phyloP scores from a whole-genome alignment of 35 echinoderm and acorn worm species.

The Heliocidaris tuberculata region DNA sequence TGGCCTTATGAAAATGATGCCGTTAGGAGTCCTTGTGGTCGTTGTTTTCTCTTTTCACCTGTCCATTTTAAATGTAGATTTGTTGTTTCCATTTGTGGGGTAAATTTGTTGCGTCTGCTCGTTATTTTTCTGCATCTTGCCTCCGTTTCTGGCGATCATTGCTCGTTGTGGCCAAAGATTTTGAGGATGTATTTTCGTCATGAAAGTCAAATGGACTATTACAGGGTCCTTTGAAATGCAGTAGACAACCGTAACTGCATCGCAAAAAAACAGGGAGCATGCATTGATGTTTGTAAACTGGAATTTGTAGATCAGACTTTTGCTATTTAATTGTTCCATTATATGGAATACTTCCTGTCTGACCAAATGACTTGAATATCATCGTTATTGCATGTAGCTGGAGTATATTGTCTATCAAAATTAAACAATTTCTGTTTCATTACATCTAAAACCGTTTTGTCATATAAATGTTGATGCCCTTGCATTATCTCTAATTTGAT shows the following conservation, averaged over 20 bases:
- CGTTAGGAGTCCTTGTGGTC: not conserved
- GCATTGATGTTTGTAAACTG: not conserved
- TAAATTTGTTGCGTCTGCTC: not conserved
- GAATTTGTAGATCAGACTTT: not conserved
- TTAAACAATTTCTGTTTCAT: no score
- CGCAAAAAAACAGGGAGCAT: not conserved
- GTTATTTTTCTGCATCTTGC: not conserved
- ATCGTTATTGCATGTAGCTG: no score
- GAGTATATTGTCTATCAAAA: no score
- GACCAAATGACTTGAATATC: no score
- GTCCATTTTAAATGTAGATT: not conserved
- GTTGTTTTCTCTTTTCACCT: not conserved
- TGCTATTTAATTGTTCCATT: not conserved
- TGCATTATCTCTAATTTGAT: no score
- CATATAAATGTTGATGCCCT: no score
- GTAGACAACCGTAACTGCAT: not conserved
- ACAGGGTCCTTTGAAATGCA: not conserved
- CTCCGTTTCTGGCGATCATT: not conserved
- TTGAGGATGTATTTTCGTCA: not conserved
- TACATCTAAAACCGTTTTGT: no score
- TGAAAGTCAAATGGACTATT: not conserved
- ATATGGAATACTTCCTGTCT: no score
- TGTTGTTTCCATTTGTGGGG: not conserved
- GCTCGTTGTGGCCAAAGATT: not conserved
- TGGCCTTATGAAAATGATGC: not conserved